Conservation (phyloP, 2,113 vertebrate genomes). For the Channa maculata region DNA sequence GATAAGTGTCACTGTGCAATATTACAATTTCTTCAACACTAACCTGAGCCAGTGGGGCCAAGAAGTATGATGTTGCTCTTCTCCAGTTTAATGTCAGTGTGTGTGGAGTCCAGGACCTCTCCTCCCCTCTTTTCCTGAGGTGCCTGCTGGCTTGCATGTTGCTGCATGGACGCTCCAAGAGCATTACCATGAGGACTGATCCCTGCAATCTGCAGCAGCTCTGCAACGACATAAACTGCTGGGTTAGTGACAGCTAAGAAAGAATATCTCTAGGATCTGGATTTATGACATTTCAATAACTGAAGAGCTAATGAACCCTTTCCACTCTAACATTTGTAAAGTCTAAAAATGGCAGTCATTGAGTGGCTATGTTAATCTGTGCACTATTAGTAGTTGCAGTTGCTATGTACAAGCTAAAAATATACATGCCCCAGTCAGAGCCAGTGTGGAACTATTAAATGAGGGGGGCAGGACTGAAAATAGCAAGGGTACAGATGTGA, state of each 20-base stretch:
- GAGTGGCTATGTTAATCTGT: not conserved
- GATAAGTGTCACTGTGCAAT: not conserved
- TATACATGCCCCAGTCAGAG: slow-evolving; percentile 5
- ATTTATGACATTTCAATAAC: not conserved
- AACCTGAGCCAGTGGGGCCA: slow-evolving; percentile 97
- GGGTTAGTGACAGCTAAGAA: not conserved
- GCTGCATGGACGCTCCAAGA: slow-evolving; percentile 95
- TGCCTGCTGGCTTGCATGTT: slow-evolving; percentile 92
- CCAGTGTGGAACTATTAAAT: slow-evolving; percentile 40
- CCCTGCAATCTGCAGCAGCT: slow-evolving; percentile 97
- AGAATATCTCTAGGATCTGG: not conserved
- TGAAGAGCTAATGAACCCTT: not conserved
- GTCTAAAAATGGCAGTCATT: slow-evolving; percentile 3
- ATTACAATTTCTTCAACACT: slow-evolving; percentile 21
- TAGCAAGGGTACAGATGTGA: slow-evolving; percentile 43
- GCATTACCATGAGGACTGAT: slow-evolving; percentile 97
- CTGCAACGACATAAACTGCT: slow-evolving; percentile 72
- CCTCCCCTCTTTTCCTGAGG: slow-evolving; percentile 94
- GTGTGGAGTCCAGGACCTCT: slow-evolving; percentile 92
- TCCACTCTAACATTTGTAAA: not conserved
- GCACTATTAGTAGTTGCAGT: slow-evolving; percentile 11
- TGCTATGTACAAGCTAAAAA: slow-evolving; percentile 53
- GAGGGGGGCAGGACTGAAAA: slow-evolving; percentile 38
- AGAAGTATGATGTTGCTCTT: slow-evolving; percentile 99
- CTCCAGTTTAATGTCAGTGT: slow-evolving; percentile 96